These are phyloP conservation scores for Henricia sp. DNA, from an alignment of 53 echinoderm and acorn worm genomes.

Conservation along the genomic window DNA sequence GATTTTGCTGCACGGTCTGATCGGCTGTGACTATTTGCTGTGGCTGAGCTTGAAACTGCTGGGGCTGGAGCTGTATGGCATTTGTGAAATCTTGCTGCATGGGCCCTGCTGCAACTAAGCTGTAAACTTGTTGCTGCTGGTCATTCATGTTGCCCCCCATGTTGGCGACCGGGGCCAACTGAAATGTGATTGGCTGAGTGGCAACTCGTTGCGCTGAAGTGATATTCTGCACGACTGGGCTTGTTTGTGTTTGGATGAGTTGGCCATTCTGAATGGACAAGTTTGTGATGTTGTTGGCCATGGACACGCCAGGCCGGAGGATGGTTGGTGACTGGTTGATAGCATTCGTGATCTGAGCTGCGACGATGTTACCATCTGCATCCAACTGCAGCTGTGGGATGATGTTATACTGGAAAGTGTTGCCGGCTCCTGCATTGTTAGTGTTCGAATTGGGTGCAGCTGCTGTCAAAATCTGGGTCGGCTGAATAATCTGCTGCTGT, in stretches of 20 bases:
- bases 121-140: conserved; percentile 57
- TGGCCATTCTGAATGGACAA: conserved; percentile 76
- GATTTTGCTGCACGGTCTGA: conserved; percentile 54
- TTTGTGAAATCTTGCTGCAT: conserved; percentile 55
- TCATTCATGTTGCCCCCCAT: conserved; percentile 30
- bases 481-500: conserved; percentile 69
- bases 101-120: conserved; percentile 48
- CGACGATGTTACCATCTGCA: conserved; percentile 85
- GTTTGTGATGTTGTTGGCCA: conserved; percentile 50
- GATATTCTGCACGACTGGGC: conserved; percentile 45
- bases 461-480: conserved; percentile 75
- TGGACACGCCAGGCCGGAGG: conserved; percentile 27
- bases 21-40: conserved; percentile 55
- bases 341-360: conserved; percentile 68
- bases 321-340: conserved; percentile 60
- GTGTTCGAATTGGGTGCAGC: conserved; percentile 24
- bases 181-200: conserved; percentile 78
- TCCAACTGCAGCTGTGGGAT: conserved; percentile 89
- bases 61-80: conserved; percentile 46
- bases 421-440: conserved; percentile 33
- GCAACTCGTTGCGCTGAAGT: conserved; percentile 51
- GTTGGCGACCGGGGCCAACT: conserved; percentile 71
- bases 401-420: conserved; percentile 79
- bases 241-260: conserved; percentile 67
- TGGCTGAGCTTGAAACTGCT: conserved; percentile 52